A percentile compares a stretch with the other conserved stretches of the same genome.
Evolutionary conservation across 2,888 invertebrate species (phyloP).

Genomic region (Teinopalpus imperialis): DNA sequence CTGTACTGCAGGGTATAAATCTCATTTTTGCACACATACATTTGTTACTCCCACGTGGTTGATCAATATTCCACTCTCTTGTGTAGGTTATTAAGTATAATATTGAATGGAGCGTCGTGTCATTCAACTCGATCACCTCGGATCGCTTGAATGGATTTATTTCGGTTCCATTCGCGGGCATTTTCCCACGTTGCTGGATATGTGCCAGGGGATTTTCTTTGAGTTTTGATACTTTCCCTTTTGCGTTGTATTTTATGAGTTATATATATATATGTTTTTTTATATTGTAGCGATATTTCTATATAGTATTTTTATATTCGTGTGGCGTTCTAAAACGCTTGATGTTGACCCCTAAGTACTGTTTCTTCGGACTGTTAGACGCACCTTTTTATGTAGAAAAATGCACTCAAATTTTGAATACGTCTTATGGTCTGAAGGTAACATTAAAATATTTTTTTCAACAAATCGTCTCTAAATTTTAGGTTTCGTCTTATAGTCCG

Average conservation of each 20-base stretch:
- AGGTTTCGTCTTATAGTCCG: too few relatives aligned
- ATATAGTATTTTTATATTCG: conserved; percentile 1
- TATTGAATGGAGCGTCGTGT: conserved; percentile 25
- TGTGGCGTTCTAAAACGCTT: too few relatives aligned
- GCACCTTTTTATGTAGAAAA: too few relatives aligned
- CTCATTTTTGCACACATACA: conserved; percentile 2
- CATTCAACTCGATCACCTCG: conserved; percentile 59
- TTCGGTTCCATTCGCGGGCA: conserved; percentile 65
- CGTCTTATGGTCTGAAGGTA: too few relatives aligned
- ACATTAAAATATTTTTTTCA: too few relatives aligned
- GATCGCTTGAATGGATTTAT: conserved; percentile 72
- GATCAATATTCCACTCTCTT: conserved; percentile 23
- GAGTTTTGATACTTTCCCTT: conserved; percentile 37
- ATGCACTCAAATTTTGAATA: too few relatives aligned
- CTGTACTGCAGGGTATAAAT: conserved; percentile 3
- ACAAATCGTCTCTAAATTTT: too few relatives aligned
- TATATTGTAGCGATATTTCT: conserved; percentile 4
- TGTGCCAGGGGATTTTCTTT: conserved; percentile 63
- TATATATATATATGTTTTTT: too few relatives aligned
- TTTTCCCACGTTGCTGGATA: conserved; percentile 60
- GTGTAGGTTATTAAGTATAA: neutral
- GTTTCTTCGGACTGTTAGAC: too few relatives aligned
- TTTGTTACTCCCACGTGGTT: conserved; percentile 4
- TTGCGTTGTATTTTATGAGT: conserved; percentile 5
- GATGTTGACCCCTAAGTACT: too few relatives aligned